Evolutionary conservation across 2,888 invertebrate genomes (phyloP).

Genomic region (Synergus umbraculus): DNA sequence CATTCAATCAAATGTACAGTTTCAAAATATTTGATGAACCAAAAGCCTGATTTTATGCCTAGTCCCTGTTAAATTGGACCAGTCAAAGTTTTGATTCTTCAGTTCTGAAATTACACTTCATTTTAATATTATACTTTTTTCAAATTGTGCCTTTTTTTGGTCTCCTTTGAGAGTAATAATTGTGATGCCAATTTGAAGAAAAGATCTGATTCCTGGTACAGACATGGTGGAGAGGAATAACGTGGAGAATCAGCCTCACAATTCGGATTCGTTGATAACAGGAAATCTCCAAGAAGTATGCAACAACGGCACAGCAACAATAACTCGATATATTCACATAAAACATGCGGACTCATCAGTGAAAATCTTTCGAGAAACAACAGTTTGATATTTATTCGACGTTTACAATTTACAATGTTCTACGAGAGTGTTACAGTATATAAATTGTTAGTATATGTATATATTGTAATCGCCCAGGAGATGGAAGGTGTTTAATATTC

Average conservation of each 20-base stretch:
- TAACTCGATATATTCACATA: constrained; percentile 77
- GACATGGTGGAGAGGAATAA: constrained; percentile 60
- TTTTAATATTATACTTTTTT: background rate
- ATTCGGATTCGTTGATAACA: constrained; percentile 56
- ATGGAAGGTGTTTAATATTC: constrained; percentile 51
- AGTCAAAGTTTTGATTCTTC: background rate
- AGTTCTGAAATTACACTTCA: background rate
- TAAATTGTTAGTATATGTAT: constrained; percentile 46
- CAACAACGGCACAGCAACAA: constrained; percentile 70
- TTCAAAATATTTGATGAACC: background rate
- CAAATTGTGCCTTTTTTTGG: background rate
- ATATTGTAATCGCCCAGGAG: constrained; percentile 40
- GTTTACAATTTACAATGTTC: constrained; percentile 43
- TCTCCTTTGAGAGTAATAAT: constrained; percentile 15
- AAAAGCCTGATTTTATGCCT: background rate
- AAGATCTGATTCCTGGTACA: constrained; percentile 54
- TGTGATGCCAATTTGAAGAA: background rate
- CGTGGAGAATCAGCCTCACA: constrained; percentile 56
- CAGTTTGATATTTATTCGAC: constrained; percentile 68
- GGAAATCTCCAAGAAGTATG: constrained; percentile 55
- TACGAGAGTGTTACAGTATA: constrained; percentile 25
- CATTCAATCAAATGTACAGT: background rate
- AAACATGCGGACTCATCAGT: constrained; percentile 76
- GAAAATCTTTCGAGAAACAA: constrained; percentile 77
- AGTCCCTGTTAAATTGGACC: background rate